These are phyloP conservation scores for Andrena chrysosceles DNA, from an alignment of 2,888 invertebrate species.

Conservation along the genomic window DNA sequence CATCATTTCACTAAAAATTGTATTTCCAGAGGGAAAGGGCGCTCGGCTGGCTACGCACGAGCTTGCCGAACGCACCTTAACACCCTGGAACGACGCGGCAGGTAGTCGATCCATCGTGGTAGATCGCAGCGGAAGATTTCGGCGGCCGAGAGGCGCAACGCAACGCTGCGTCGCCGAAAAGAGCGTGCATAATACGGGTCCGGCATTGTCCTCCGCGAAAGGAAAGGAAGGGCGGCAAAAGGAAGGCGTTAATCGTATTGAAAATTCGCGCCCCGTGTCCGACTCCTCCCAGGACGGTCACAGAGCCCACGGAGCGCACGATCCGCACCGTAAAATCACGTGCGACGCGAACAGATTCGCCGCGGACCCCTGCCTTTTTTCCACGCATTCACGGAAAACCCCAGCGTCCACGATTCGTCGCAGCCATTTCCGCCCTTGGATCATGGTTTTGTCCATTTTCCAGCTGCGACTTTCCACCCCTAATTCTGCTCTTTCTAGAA, in stretches of 20 bases:
- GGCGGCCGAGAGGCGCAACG: slow-evolving; percentile 17
- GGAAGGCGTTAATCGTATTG: slow-evolving; percentile 76
- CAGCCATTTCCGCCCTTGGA: slow-evolving; percentile 38
- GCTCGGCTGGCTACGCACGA: not conserved
- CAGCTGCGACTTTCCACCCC: slow-evolving; percentile 43
- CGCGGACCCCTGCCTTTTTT: slow-evolving; percentile 7
- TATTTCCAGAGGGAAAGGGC: not conserved
- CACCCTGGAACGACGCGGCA: slow-evolving; percentile 47
- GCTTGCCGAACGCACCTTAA: slow-evolving; percentile 31
- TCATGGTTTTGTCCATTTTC: slow-evolving; percentile 40
- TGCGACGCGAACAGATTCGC: slow-evolving; percentile 41
- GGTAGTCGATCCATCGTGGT: slow-evolving; percentile 59
- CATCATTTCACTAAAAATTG: not conserved
- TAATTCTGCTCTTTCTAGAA: not conserved
- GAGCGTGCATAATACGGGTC: slow-evolving; percentile 76
- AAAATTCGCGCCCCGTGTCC: slow-evolving; percentile 76
- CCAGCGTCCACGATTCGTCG: slow-evolving; percentile 31
- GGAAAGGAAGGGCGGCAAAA: slow-evolving; percentile 47
- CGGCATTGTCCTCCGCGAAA: slow-evolving; percentile 73
- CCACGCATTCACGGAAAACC: slow-evolving; percentile 28
- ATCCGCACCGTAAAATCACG: slow-evolving; percentile 71
- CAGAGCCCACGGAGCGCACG: slow-evolving; percentile 25
- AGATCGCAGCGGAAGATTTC: slow-evolving; percentile 52
- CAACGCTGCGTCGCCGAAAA: slow-evolving; percentile 59
- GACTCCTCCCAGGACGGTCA: slow-evolving; percentile 54